Conservation (phyloP, 2,888 invertebrate genomes). For the Ornithoptera alexandrae region DNA sequence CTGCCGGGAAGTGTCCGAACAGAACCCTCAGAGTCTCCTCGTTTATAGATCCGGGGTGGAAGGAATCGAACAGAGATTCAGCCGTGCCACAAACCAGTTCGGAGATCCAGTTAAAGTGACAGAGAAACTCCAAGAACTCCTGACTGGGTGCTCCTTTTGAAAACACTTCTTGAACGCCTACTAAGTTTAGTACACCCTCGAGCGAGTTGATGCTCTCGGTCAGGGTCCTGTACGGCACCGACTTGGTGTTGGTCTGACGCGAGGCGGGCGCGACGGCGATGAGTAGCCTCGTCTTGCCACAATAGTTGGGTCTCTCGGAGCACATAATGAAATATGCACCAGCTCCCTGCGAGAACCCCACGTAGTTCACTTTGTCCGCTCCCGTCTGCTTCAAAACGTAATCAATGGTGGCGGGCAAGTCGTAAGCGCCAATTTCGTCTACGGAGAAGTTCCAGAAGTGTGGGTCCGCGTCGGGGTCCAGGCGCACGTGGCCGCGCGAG, state of each 20-base stretch:
- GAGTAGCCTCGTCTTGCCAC: constrained; percentile 80
- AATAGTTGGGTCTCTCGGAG: constrained; percentile 82
- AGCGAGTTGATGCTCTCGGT: constrained; percentile 69
- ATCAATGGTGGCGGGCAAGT: constrained; percentile 83
- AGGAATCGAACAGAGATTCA: constrained; percentile 27
- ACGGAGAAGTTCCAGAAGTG: constrained; percentile 76
- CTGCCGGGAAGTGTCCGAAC: constrained; percentile 44
- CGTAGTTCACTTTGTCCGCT: constrained; percentile 55
- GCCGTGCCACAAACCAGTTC: constrained; percentile 29
- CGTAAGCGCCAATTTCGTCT: constrained; percentile 87
- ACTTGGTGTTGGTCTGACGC: constrained; percentile 66
- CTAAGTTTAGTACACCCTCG: constrained; percentile 30
- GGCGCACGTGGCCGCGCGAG: constrained; percentile 73
- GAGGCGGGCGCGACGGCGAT: constrained; percentile 83
- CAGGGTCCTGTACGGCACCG: constrained; percentile 72
- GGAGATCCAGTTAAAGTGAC: constrained; percentile 45
- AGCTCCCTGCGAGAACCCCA: constrained; percentile 89
- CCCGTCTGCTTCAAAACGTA: constrained; percentile 52
- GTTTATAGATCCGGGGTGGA: constrained; percentile 39
- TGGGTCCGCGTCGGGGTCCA: constrained; percentile 50
- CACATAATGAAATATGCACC: constrained; percentile 83
- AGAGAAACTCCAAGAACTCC: constrained; percentile 45
- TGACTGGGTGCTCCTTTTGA: constrained; percentile 28
- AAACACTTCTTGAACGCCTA: constrained; percentile 30
- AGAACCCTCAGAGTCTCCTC: constrained; percentile 31